A percentile compares a stretch with the other conserved stretches of the same genome.
These are phyloP conservation scores for Sylvicola cinctus DNA, from an alignment of 2,888 invertebrate species.

Conservation along the genomic window DNA sequence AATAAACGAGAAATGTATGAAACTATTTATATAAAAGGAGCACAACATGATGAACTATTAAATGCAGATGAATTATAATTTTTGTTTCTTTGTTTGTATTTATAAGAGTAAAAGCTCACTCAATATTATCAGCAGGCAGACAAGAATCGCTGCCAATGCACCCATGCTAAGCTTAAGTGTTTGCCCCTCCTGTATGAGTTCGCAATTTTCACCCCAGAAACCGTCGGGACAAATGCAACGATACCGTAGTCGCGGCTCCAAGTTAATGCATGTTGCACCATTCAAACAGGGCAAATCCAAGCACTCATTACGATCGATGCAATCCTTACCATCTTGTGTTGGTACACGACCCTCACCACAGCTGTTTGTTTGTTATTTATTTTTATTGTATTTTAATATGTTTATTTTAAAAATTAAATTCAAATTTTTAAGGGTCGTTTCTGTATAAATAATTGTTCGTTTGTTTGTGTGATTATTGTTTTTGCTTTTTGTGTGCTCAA, in stretches of 20 bases:
- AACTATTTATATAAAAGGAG: no score
- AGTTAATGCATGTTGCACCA: slow-evolving; percentile 80
- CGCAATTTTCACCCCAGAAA: slow-evolving; percentile 88
- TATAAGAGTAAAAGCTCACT: no score
- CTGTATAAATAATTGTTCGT: no score
- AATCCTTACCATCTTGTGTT: slow-evolving; percentile 77
- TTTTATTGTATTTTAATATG: no score
- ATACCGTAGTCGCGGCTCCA: slow-evolving; percentile 67
- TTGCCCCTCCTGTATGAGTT: slow-evolving; percentile 82
- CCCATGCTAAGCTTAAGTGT: slow-evolving; percentile 91
- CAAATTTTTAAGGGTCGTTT: no score
- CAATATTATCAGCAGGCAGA: slow-evolving; percentile 90
- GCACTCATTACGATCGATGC: slow-evolving; percentile 91
- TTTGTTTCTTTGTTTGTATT: no score
- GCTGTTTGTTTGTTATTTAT: slow-evolving; percentile 27
- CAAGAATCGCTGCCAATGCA: slow-evolving; percentile 89
- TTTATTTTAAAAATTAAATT: no score
- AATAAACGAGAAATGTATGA: no score
- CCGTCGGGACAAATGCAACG: slow-evolving; percentile 83
- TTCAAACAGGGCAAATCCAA: slow-evolving; percentile 84
- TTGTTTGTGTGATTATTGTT: no score
- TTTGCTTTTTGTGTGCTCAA: no score
- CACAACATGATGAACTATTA: no score
- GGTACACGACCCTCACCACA: slow-evolving; percentile 86
- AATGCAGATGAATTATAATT: no score